Percentiles rank a stretch among this genome's conserved stretches.
These are phyloP conservation scores for Palythoa heliodiscus DNA, from an alignment of 92 coral and sea anemone species.

Conservation along the genomic window DNA sequence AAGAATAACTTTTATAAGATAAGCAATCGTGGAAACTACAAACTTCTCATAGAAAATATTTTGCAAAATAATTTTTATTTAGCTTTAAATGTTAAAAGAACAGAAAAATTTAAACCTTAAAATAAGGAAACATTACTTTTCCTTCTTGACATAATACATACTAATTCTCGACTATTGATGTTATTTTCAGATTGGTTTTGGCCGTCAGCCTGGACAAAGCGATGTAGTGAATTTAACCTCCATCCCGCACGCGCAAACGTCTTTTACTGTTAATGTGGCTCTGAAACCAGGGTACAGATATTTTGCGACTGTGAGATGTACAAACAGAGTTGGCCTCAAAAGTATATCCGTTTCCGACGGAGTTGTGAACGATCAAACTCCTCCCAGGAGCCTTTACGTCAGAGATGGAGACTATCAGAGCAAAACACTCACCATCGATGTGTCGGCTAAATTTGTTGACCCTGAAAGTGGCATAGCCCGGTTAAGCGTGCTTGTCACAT, in stretches of 20 bases:
- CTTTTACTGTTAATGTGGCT: slow-evolving; percentile 31
- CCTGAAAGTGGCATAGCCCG: slow-evolving; percentile 73
- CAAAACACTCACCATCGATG: slow-evolving; percentile 47
- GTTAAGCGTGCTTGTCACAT: not conserved
- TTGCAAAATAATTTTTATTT: too few species aligned
- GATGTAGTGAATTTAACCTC: slow-evolving; percentile 65
- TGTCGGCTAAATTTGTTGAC: slow-evolving; percentile 78
- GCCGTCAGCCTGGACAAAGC: slow-evolving; percentile 84
- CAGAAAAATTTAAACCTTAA: too few species aligned
- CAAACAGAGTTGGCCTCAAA: slow-evolving; percentile 80
- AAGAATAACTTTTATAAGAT: too few species aligned
- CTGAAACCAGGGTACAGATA: slow-evolving; percentile 76
- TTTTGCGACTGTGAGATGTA: slow-evolving; percentile 89
- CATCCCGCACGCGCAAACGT: slow-evolving; percentile 51
- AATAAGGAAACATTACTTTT: too few species aligned
- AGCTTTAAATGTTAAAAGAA: too few species aligned
- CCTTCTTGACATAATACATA: too few species aligned
- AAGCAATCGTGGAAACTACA: too few species aligned
- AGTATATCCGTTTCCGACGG: slow-evolving; percentile 73
- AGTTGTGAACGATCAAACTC: slow-evolving; percentile 73
- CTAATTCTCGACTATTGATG: not conserved
- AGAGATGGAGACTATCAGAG: slow-evolving; percentile 75
- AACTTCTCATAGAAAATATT: too few species aligned
- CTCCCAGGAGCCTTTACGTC: slow-evolving; percentile 63
- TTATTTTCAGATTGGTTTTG: slow-evolving; percentile 64